These are phyloP conservation scores for Melanerpes formicivorus DNA, from an alignment of 2,113 vertebrate species.

Conservation along the genomic window DNA sequence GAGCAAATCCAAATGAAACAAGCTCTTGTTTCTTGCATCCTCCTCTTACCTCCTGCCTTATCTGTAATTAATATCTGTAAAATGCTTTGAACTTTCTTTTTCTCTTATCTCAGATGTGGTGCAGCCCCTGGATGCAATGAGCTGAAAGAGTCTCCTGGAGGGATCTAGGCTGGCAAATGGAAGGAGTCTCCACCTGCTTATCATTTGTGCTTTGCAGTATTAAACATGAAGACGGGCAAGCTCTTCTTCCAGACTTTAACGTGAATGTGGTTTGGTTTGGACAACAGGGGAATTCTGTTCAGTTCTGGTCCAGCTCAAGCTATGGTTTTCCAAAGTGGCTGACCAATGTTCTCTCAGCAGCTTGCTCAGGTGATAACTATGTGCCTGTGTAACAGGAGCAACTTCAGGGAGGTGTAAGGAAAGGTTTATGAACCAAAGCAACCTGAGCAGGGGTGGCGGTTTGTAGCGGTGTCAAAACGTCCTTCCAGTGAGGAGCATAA, in stretches of 20 bases:
- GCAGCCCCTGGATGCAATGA: background rate
- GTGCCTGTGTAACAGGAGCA: background rate
- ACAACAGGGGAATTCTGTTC: background rate
- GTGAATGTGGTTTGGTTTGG: background rate
- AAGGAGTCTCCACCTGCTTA: background rate
- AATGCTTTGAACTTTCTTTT: background rate
- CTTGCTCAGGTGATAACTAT: background rate
- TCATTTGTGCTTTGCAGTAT: background rate
- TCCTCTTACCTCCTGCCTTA: background rate
- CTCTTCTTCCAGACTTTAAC: background rate
- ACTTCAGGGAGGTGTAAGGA: background rate
- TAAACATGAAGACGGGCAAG: background rate
- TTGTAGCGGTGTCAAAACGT: background rate
- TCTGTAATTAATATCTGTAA: slow-evolving; percentile 8
- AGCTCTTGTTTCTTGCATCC: background rate
- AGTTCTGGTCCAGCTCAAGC: background rate
- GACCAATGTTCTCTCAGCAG: background rate
- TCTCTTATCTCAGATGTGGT: background rate
- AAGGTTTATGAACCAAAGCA: background rate
- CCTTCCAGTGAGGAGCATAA: background rate
- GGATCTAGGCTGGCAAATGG: background rate
- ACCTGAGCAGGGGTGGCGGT: background rate
- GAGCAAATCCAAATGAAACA: background rate
- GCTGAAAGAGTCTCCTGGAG: background rate
- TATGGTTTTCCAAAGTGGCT: background rate